Conservation (phyloP, 1,140 invertebrate species). For the Nomia melanderi region DNA sequence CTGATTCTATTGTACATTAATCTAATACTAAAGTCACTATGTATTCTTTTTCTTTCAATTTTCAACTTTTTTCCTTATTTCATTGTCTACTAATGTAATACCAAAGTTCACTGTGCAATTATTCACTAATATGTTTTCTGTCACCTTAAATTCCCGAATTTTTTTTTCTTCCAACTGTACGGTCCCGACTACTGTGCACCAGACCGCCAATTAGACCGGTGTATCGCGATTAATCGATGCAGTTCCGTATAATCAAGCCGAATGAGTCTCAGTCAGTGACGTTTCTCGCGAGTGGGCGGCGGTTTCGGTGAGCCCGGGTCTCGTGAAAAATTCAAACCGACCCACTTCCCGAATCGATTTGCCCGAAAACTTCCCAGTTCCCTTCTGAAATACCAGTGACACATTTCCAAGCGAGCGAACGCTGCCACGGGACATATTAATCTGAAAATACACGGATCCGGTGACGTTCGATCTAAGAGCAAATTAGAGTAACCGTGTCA, state of each 20-base stretch:
- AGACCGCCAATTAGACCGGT: conserved; percentile 32
- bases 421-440: neutral
- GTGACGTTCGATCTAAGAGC: neutral
- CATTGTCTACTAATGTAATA: too few relatives aligned
- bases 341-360: conserved; percentile 47
- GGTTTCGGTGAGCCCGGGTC: neutral
- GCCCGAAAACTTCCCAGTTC: conserved; percentile 10
- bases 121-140: too few relatives aligned
- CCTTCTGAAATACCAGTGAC: conserved; percentile 28
- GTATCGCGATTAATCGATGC: conserved; percentile 24
- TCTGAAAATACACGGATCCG: neutral
- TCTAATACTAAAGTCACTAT: too few relatives aligned
- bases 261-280: neutral
- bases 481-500: neutral
- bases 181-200: too few relatives aligned
- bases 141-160: too few relatives aligned
- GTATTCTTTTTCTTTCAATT: too few relatives aligned
- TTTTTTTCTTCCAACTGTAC: too few relatives aligned
- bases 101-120: too few relatives aligned
- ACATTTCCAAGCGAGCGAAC: neutral
- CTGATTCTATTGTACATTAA: too few relatives aligned
- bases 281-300: neutral
- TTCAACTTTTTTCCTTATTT: too few relatives aligned
- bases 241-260: neutral
- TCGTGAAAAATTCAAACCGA: conserved; percentile 39